A percentile compares a stretch with the other conserved stretches of the same genome.
These are phyloP conservation scores for Ptychadena robeensis DNA, from an alignment of 2,797 vertebrate species.

Conservation along the genomic window DNA sequence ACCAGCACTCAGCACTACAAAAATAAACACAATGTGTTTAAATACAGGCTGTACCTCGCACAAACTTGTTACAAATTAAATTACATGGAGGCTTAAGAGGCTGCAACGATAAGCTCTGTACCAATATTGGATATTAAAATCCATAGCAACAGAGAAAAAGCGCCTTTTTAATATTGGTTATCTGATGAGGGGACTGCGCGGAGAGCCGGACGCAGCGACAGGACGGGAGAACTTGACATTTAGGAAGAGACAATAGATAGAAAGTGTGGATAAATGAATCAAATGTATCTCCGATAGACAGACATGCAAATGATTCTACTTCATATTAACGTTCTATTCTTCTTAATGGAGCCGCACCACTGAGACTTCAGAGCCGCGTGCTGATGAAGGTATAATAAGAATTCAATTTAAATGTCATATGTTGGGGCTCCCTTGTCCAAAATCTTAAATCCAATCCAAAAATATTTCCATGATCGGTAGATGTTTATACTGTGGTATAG, in stretches of 20 bases:
- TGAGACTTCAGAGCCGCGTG: background rate
- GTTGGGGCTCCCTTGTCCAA: background rate
- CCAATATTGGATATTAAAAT: slow-evolving; percentile 36
- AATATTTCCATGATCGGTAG: background rate
- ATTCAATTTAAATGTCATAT: background rate
- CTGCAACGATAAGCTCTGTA: slow-evolving; percentile 1
- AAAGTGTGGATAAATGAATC: background rate
- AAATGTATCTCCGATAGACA: background rate
- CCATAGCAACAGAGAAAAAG: background rate
- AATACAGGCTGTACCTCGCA: background rate
- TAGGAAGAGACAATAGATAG: background rate
- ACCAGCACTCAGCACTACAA: background rate
- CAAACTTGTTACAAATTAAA: slow-evolving; percentile 32
- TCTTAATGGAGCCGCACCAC: too few species aligned
- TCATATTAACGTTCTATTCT: too few species aligned
- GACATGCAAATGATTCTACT: background rate
- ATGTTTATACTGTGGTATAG: background rate
- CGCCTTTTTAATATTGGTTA: slow-evolving; percentile 17
- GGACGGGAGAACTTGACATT: slow-evolving; percentile 21
- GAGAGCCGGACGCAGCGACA: background rate
- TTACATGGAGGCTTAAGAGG: background rate
- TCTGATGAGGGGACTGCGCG: background rate
- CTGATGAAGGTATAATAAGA: background rate
- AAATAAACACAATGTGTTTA: background rate
- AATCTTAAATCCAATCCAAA: too few species aligned